phyloP scores from a whole-genome alignment of 2,888 invertebrate genomes.

The Chymomyza procnemis region DNA sequence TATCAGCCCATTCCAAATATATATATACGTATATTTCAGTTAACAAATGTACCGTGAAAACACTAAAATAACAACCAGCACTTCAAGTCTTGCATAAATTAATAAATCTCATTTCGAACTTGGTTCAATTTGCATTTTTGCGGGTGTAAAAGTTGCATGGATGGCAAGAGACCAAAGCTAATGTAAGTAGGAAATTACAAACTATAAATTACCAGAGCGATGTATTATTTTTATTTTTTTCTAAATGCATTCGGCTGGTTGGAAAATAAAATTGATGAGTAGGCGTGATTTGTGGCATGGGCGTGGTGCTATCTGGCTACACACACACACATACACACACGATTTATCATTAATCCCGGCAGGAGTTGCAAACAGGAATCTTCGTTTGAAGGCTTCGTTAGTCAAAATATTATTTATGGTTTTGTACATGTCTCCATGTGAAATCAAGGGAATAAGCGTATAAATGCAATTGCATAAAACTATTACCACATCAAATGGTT shows the following conservation, averaged over 20 bases:
- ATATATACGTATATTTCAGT: too few species aligned
- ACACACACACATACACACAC: neutral
- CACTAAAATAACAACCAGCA: conserved; percentile 35
- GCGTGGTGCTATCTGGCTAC: neutral
- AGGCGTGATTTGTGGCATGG: neutral
- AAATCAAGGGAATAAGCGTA: neutral
- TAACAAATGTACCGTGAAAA: conserved; percentile 47
- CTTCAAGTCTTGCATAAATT: conserved; percentile 65
- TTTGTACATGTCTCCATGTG: neutral
- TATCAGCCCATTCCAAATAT: conserved; percentile 20
- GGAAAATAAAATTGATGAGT: neutral
- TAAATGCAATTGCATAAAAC: too few species aligned
- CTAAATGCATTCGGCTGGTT: conserved; percentile 17
- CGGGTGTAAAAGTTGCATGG: conserved; percentile 31
- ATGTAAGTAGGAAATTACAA: conserved; percentile 52
- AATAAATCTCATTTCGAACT: conserved; percentile 43
- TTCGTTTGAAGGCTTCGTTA: neutral
- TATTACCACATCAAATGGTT: too few species aligned
- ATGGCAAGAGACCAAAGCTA: conserved; percentile 47
- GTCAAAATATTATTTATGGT: neutral
- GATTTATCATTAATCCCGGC: conserved; percentile 3
- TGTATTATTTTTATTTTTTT: neutral
- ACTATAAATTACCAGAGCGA: conserved; percentile 54
- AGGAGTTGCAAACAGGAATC: neutral
- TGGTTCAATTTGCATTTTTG: conserved; percentile 43